Evolutionary conservation across 1,140 invertebrate genomes (phyloP), one percentile per base, ranked within the genome.

Genomic region (Doryteuthis pealeii): DNA sequence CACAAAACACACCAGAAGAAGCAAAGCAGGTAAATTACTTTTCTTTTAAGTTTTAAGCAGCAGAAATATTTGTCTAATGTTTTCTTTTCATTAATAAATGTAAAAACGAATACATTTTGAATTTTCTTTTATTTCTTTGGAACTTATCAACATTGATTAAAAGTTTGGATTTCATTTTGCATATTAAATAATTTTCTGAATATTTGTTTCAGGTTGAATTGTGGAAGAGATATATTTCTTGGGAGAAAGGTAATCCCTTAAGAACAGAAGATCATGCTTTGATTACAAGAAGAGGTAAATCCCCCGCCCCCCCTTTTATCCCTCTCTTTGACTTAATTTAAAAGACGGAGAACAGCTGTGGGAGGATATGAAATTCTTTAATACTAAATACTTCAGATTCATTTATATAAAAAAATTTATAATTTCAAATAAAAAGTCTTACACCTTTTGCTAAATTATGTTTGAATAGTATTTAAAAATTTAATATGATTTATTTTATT

Each of bases 211-310:
- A 97, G 94, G 95, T 98, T 70, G 96, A 99, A 82, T 85, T 99
- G n/a, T 99, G 98, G 98, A 98, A 98, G 87, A 98, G 98, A 83
- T 99, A 99, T 84, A 99, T 99, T 76, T 90, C 92, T 3, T 99
- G 97, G 94, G 98, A 99, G 88, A 95, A 97, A 78, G 93, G 92
- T 32, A 99, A 99, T 90, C 98, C 98, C 0, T 88, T 99, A 15
- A 90, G 96, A 68, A 96, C 95, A 0, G 98, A 99, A 88, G 98
- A 99, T 84, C 95, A 96, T 0, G 93, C 95, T 0, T 84, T 97
- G 1, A 93, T 99, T 2, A 97, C 96, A 0, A 92, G 95, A 73
- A 89, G 98, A 83, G 90, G 90, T 90, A 81, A 26, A 30, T 15
- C 35, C 3, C n/a, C n/a, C n/a, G n/a, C n/a, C n/a, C n/a, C n/a